These are phyloP conservation scores for Carlito syrichta DNA, from an alignment of 2,113 vertebrate genomes.

Conservation along the genomic window DNA sequence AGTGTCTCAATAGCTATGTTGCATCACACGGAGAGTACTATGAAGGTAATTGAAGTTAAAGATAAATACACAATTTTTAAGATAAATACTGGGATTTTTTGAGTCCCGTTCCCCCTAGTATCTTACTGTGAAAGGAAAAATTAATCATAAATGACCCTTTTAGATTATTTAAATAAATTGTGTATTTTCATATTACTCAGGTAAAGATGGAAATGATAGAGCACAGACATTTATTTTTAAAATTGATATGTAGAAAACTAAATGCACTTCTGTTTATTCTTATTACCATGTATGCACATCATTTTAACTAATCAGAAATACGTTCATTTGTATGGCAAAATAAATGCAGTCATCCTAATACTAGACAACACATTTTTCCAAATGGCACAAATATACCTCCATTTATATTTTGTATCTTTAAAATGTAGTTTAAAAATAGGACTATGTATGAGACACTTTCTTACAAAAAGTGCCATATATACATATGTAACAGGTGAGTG, in stretches of 20 bases:
- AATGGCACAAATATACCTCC: slow-evolving; percentile 76
- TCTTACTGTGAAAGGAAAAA: slow-evolving; percentile 26
- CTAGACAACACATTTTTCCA: slow-evolving; percentile 65
- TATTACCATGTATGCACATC: slow-evolving; percentile 50
- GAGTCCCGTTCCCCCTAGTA: too few relatives aligned
- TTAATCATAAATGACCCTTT: slow-evolving; percentile 27
- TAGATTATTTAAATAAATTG: slow-evolving; percentile 29
- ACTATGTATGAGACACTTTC: slow-evolving; percentile 40
- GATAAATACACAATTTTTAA: too few relatives aligned
- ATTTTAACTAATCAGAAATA: slow-evolving; percentile 42
- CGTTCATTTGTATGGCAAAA: slow-evolving; percentile 27
- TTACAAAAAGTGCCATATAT: slow-evolving; percentile 55
- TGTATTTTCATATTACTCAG: slow-evolving; percentile 79
- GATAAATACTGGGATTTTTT: too few relatives aligned
- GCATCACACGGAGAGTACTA: too few relatives aligned
- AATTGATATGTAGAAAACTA: slow-evolving; percentile 64
- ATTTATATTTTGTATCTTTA: slow-evolving; percentile 75
- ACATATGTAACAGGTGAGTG: slow-evolving; percentile 29
- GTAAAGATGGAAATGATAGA: slow-evolving; percentile 78
- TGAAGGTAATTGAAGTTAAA: too few relatives aligned
- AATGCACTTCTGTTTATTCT: slow-evolving; percentile 54
- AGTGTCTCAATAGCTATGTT: too few relatives aligned
- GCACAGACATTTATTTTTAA: slow-evolving; percentile 78
- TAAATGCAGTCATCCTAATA: slow-evolving; percentile 44
- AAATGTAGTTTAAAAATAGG: slow-evolving; percentile 52